These are phyloP conservation scores for Cataglyphis altisquamis DNA, from an alignment of 2,888 invertebrate species.

Conservation along the genomic window DNA sequence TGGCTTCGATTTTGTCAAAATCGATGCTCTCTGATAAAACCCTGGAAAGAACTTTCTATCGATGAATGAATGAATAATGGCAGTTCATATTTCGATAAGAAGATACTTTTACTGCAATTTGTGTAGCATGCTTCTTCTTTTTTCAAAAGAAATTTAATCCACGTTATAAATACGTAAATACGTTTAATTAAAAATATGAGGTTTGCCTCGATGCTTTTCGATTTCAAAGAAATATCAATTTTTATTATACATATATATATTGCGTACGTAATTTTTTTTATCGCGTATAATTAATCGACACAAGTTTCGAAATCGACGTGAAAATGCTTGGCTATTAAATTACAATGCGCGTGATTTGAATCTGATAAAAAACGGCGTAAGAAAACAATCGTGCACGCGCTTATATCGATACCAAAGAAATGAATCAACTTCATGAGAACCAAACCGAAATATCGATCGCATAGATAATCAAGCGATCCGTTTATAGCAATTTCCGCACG, in stretches of 20 bases:
- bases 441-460: slow-evolving; percentile 25
- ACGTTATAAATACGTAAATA: neutral
- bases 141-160: slow-evolving; percentile 36
- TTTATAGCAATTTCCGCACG: slow-evolving; percentile 35
- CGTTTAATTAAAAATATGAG: slow-evolving; percentile 11
- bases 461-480: slow-evolving; percentile 16
- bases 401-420: slow-evolving; percentile 51
- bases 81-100: slow-evolving; percentile 38
- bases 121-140: slow-evolving; percentile 20
- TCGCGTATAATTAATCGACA: slow-evolving; percentile 40
- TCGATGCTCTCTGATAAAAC: slow-evolving; percentile 27
- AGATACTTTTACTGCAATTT: neutral
- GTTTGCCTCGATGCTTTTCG: slow-evolving; percentile 10
- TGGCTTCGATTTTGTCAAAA: slow-evolving; percentile 25
- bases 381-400: slow-evolving; percentile 1
- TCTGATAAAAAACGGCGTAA: slow-evolving; percentile 27
- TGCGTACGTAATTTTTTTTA: slow-evolving; percentile 59
- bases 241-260: slow-evolving; percentile 54
- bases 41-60: slow-evolving; percentile 31
- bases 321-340: slow-evolving; percentile 61
- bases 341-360: slow-evolving; percentile 23
- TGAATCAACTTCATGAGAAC: slow-evolving; percentile 36
- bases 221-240: slow-evolving; percentile 16
- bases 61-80: slow-evolving; percentile 18
- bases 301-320: slow-evolving; percentile 62